Base-by-base conservation (phyloP, 2,888 invertebrate genomes). In the Phaedon cochleariae region DNA sequence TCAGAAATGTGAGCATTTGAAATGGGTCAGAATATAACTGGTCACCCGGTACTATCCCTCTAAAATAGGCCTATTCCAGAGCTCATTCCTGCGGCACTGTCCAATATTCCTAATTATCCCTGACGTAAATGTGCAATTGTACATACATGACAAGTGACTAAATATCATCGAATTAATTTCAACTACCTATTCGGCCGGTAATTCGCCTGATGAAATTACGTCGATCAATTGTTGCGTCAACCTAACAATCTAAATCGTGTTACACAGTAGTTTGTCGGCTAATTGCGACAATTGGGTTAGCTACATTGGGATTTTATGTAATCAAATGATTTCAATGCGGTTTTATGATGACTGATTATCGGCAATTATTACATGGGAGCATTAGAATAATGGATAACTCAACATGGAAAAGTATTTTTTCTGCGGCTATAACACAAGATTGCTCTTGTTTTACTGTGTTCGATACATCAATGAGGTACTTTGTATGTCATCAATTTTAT, bases 171-270 rank as follows among this genome's bases (percentile, higher is more conserved):
- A 55, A 20, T 55, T 21, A 41, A 55, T 55, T 34, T 20, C 55
- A 55, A 52, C 15, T 15, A 4, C 31, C 26, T n/a, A 52, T 31
- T 41, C 15, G 41, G 22, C 21, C 41, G 41, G 37, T 37, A 21
- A 55, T 22, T 41, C 26, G 31, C 7, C 10, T 22, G 34, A 55
- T 55, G 41, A 41, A 55, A 55, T 55, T 37, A 41, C 22, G 41
- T 41, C 41, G 7, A 55, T 41, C 41, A 55, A 55, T n/a, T 55
- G 55, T 55, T 55, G 55, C 21, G 10, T 34, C 31, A 34, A 34
- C 31, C 9, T 10, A 55, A 55, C 55, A 55, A 55, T 55, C 1
- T n/a, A 10, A 48, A 37, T 15, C 10, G 55, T 21, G 21, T 55
- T 15, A 41, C 18, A 31, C 31, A 18, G 20, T 17, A 34, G 31